Evolutionary conservation across 2,113 vertebrate genomes (phyloP).

Genomic region (Cinclus mexicanus): DNA sequence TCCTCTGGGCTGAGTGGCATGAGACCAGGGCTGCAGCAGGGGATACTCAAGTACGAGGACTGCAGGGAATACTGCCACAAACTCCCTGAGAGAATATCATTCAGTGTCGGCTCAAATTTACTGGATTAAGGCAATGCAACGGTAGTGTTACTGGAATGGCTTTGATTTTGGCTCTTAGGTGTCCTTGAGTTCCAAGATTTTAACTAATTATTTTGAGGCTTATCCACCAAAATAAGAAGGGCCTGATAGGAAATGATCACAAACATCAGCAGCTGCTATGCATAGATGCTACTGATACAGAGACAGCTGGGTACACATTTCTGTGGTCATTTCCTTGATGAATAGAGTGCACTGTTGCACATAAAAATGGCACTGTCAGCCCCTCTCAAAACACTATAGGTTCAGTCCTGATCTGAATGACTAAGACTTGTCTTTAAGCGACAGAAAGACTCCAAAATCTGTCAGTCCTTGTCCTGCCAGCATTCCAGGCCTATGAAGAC

Average conservation of each 20-base stretch:
- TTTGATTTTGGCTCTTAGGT: background rate
- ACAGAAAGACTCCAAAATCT: background rate
- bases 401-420: background rate
- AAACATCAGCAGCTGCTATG: conserved; percentile 55
- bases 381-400: background rate
- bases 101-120: background rate
- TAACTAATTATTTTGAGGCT: background rate
- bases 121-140: background rate
- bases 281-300: conserved; percentile 16
- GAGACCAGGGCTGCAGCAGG: background rate
- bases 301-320: conserved; percentile 66
- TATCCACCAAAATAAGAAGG: background rate
- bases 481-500: background rate
- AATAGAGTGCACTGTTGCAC: conserved; percentile 59
- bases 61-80: background rate
- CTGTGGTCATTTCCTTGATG: conserved; percentile 44
- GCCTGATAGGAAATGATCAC: conserved; percentile 11
- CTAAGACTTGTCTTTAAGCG: background rate
- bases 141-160: background rate
- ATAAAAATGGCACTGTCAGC: conserved; percentile 62
- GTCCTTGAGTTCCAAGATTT: background rate
- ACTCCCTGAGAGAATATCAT: background rate
- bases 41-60: background rate
- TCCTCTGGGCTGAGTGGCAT: background rate
- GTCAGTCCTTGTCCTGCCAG: background rate